Evolutionary conservation across 2,113 vertebrate species (phyloP).

Genomic region (Protomyctophum bolini): DNA sequence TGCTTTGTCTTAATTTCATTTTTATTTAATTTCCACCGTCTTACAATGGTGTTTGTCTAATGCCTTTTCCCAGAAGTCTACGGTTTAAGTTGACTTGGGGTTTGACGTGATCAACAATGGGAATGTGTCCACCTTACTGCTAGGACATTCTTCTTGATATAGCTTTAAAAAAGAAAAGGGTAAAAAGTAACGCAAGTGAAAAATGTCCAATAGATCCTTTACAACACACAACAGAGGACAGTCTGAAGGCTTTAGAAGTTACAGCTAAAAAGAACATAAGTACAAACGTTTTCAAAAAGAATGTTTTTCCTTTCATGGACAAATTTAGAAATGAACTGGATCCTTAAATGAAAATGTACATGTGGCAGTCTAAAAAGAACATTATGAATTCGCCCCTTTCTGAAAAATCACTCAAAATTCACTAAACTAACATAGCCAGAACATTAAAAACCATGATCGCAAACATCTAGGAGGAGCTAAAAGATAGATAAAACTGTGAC

Average conservation of each 20-base stretch:
- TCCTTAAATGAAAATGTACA: conserved; percentile 63
- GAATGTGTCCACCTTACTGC: conserved; percentile 46
- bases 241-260: conserved; percentile 26
- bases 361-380: conserved; percentile 31
- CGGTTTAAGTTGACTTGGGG: conserved; percentile 13
- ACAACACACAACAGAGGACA: conserved; percentile 36
- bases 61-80: neutral
- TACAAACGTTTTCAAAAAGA: conserved; percentile 53
- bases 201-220: conserved; percentile 37
- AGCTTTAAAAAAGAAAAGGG: conserved; percentile 10
- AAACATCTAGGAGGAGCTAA: conserved; percentile 44
- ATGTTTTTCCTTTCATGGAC: neutral
- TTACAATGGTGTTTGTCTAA: neutral
- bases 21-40: conserved; percentile 30
- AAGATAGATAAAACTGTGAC: conserved; percentile 45
- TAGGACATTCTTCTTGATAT: conserved; percentile 40
- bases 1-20: conserved; percentile 21
- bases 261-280: conserved; percentile 31
- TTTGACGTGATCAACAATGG: conserved; percentile 34
- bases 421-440: conserved; percentile 42
- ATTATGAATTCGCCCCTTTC: neutral
- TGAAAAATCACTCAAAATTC: conserved; percentile 20
- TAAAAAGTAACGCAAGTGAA: conserved; percentile 24
- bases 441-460: conserved; percentile 21
- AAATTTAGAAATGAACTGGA: conserved; percentile 35